Evolutionary conservation across 2,113 vertebrate species (phyloP).

Genomic region (Menidia beryllina): DNA sequence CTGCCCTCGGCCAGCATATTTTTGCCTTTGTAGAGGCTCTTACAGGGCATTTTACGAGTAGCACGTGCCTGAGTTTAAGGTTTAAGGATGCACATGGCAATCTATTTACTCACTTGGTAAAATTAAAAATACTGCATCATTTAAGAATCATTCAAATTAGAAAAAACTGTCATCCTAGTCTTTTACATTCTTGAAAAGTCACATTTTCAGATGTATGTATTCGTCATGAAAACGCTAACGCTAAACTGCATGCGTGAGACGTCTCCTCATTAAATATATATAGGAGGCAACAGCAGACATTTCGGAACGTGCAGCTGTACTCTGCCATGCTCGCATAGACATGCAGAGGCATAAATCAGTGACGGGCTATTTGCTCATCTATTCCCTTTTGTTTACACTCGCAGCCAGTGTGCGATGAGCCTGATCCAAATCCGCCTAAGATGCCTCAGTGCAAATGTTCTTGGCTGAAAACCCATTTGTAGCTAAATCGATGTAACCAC

Average conservation of each 20-base stretch:
- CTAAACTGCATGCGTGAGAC: neutral
- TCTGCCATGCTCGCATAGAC: constrained; percentile 17
- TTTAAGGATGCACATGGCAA: no score
- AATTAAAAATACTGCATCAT: no score
- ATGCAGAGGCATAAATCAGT: constrained; percentile 49
- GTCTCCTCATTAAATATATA: constrained; percentile 5
- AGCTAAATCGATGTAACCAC: constrained; percentile 57
- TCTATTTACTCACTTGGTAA: no score
- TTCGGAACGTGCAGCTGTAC: constrained; percentile 35
- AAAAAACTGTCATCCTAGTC: no score
- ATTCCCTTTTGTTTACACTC: constrained; percentile 58
- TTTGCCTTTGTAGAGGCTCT: neutral
- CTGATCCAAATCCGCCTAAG: constrained; percentile 38
- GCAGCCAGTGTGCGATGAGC: constrained; percentile 46
- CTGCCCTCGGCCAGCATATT: no score
- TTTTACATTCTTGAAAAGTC: neutral
- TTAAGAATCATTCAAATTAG: neutral
- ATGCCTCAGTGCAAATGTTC: constrained; percentile 39
- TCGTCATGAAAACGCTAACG: neutral
- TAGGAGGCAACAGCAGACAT: constrained; percentile 6
- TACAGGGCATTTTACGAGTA: no score
- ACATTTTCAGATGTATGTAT: neutral
- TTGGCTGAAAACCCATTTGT: constrained; percentile 50
- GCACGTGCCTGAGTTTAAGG: no score
- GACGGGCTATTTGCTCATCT: constrained; percentile 61